Evolutionary conservation across 2,888 invertebrate genomes (phyloP).

Genomic region (Torymus aiolomorphi): DNA sequence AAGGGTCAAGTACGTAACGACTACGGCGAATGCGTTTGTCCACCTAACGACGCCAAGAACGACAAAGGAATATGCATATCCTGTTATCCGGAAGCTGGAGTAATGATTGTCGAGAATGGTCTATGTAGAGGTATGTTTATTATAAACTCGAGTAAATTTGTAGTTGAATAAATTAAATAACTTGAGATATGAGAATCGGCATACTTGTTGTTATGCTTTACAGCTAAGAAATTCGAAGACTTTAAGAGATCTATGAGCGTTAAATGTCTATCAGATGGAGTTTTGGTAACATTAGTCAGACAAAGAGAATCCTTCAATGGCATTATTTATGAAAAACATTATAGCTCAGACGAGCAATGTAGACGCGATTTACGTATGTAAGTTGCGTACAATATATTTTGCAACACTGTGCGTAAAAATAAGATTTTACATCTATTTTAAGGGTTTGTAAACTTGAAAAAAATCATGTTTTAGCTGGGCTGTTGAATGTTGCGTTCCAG

Average conservation of each 20-base stretch:
- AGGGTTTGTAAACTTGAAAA: no score
- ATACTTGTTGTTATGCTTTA: background rate
- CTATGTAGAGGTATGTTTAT: constrained; percentile 79
- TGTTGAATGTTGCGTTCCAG: no score
- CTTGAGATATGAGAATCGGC: background rate
- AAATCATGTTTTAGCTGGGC: no score
- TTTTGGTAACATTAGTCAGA: constrained; percentile 83
- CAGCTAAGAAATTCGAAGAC: constrained; percentile 45
- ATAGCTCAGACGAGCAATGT: constrained; percentile 94
- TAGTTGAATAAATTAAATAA: constrained; percentile 6
- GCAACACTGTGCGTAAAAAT: no score
- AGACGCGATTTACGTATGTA: constrained; percentile 88
- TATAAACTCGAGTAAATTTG: background rate
- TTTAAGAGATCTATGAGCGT: constrained; percentile 81
- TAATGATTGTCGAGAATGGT: constrained; percentile 85
- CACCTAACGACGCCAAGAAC: constrained; percentile 86
- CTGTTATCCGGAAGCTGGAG: constrained; percentile 85
- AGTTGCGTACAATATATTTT: no score
- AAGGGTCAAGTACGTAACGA: constrained; percentile 83
- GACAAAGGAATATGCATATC: constrained; percentile 86
- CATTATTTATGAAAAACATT: constrained; percentile 94
- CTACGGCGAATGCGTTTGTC: constrained; percentile 84
- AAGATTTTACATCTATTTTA: no score
- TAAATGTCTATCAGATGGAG: constrained; percentile 93
- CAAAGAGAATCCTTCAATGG: constrained; percentile 85